Evolutionary conservation across 2,888 invertebrate genomes (phyloP), one percentile per base, ranked within the genome.

Genomic region (Yponomeuta plumbellus): DNA sequence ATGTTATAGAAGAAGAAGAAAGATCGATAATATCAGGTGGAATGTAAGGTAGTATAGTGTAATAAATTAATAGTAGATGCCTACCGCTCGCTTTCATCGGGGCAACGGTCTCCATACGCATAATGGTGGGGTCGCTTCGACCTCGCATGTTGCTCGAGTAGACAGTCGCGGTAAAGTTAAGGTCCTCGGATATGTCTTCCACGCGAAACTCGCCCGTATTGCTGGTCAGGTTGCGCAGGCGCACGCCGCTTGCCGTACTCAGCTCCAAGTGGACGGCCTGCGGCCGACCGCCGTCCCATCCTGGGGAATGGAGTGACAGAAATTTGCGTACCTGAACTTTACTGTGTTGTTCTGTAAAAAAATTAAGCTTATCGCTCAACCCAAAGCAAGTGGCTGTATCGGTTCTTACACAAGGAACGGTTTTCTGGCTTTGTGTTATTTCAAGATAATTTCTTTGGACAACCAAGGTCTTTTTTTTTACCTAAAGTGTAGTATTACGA

Each of bases 211-310:
- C 76, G 0, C 89, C 88, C 1, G 76, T 73, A 0, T 70, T 26
- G 65, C 83, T 79, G 0, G 83, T 74, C 11, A 76, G 68, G 67
- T 86, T 85, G 67, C 76, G 75, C 0, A 83, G 39, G 0, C 76
- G 59, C 13, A 70, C 69, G 0, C 82, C 84, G 1, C 75, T 72
- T 0, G 71, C 65, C 17, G 76, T 74, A 0, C 76, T 66, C 0
- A 88, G 69, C 23, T 84, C 83, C 0, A 88, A 67, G 66, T 85
- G 83, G 0, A 88, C 68, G 0, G 69, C 76, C 69, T 86, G 87
- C 0, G 80, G 74, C 0, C 87, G 79, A 0, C 88, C 88, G 1
- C 86, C 86, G 64, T 86, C 83, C 88, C 86, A 88, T 11, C 80
- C 88, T 88, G 63, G 0, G 5, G 64, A 26, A 0, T 2, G 56